Evolutionary conservation across 2,113 vertebrate genomes (phyloP).

Genomic region (Phocoena phocoena): DNA sequence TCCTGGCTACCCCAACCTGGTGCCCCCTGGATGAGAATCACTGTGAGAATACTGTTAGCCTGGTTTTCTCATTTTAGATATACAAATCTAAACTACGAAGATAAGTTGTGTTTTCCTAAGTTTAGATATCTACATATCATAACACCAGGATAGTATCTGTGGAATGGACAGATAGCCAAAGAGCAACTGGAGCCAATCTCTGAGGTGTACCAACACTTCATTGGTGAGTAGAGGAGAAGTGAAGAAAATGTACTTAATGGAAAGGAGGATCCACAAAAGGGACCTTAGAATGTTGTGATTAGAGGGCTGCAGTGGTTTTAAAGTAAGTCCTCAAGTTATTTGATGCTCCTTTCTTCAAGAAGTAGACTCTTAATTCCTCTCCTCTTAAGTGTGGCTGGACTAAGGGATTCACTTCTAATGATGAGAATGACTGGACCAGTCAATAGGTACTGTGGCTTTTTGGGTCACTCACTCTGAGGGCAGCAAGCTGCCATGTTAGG

Average conservation of each 20-base stretch:
- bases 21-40: not conserved
- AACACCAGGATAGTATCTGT: not conserved
- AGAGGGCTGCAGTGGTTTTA: not conserved
- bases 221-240: not conserved
- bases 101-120: not conserved
- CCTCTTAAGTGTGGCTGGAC: not conserved
- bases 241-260: not conserved
- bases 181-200: not conserved
- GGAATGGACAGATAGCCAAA: not conserved
- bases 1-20: not conserved
- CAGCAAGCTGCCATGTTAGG: not conserved
- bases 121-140: not conserved
- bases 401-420: not conserved
- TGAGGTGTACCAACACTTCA: no score
- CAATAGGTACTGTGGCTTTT: not conserved
- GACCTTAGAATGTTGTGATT: not conserved
- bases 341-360: not conserved
- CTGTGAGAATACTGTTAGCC: fast-evolving
- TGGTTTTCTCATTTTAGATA: not conserved
- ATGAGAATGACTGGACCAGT: not conserved
- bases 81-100: not conserved
- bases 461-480: not conserved
- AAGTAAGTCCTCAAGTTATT: not conserved
- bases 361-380: not conserved
- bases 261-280: not conserved